Evolutionary conservation across 2,797 vertebrate genomes (phyloP), one percentile per base, ranked within the genome.

Genomic region (Myotis pilosus): DNA sequence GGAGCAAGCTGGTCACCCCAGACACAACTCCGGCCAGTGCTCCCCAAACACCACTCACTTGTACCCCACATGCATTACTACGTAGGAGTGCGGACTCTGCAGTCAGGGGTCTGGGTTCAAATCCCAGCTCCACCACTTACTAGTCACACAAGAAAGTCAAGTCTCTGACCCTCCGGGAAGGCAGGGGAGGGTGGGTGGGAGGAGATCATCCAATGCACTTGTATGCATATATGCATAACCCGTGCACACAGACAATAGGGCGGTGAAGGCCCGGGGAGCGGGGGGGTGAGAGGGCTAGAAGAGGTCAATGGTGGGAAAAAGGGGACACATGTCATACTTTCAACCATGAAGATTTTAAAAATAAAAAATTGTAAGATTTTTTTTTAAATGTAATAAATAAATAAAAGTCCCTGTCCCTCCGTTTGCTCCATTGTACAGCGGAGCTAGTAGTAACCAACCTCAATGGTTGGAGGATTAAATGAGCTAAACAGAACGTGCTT

Each of bases 71-170:
- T 5, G 4, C 3, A 8, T 4, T 28, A 66, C 15, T 16, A 17
- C 36, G 1, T 60, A 90, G 36, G 25, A 71, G 25, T 2, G 5
- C 0, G 0, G 12, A 38, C 9, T 62, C n/a, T 47, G 25, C 22
- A 85, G n/a, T 72, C 68, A 2, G 44, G 22, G 8, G 22, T 89
- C 60, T 22, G 41, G 53, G 47, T 80, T 95, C 87, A 23, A 92
- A 55, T 44, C 36, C 36, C 17, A 4, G 0, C 57, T 51, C 74
- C 8, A 28, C 15, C 28, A 15, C 22, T 81, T 44, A 16, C 53
- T 41, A 3, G 28, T 30, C 60, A 3, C 4, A 3, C 12, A 57
- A 25, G 38, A 38, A 38, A 38, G 6, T 38, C 38, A 38, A 38
- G 19, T 55, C 16, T 64, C 36, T n/a, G 41, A 1, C 1, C 85